Base-by-base conservation (phyloP, 2,888 invertebrate genomes). In the Eilema griseolum region DNA sequence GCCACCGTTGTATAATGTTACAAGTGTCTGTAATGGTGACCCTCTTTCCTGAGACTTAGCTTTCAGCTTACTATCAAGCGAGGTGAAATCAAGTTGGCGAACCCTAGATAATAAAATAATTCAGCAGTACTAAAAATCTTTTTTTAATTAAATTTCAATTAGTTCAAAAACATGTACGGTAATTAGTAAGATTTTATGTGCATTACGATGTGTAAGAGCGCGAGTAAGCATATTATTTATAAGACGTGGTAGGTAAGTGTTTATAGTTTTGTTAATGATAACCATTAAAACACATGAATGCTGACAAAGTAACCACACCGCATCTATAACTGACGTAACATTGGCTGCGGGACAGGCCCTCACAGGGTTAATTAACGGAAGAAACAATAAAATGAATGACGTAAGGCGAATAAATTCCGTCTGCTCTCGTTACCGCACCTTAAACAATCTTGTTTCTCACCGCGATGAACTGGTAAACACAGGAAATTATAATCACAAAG, bases 401-500 rank as follows among this genome's bases (percentile, higher is more conserved):
- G 60, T 67, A 67, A 71, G 12, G n/a, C 61, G n/a, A n/a, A 28
- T 63, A 62, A 68, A 67, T 41, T 12, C 56, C 41, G 41, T n/a
- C 28, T 28, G 60, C 24, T 64, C 26, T 46, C 26, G 37, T 66
- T 62, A 62, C 70, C 41, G 14, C 62, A 56, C 41, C 41, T 56
- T 37, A 0, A 52, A 70, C 31, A 66, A 67, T 63, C 67, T 59
- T 24, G 41, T 57, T 70, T 63, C 63, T 59, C 37, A 57, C 65
- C 59, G 26, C 59, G 26, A 37, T 41, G 26, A 60, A n/a, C 20
- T 31, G 16, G 52, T 61, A 64, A 67, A 67, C 57, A 67, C 67
- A 66, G 71, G 71, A 72, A 68, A 72, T 69, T 66, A 61, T 67
- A 65, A 66, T 69, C 61, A 66, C n/a, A 26, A 52, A 57, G 65